Evolutionary conservation across 1,140 invertebrate species (phyloP).

Genomic region (Aradophagus sp.): DNA sequence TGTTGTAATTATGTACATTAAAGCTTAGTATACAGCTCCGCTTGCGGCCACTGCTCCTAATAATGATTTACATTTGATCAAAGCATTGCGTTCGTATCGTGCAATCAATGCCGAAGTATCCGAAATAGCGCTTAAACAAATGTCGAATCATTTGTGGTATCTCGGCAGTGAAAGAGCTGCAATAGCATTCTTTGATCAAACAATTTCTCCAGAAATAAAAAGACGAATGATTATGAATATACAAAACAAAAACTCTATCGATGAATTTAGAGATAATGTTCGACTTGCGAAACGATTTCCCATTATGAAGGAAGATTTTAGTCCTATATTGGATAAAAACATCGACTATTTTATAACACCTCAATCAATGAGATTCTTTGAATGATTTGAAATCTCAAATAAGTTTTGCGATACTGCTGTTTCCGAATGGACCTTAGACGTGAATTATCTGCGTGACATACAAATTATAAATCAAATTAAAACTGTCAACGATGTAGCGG

Average conservation of each 20-base stretch:
- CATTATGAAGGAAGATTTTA: background rate
- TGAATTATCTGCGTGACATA: no score
- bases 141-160: constrained; percentile 2
- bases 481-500: constrained; percentile 2
- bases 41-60: constrained; percentile 5
- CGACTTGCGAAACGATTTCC: constrained; percentile 3
- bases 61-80: constrained; percentile 2
- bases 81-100: background rate
- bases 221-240: constrained; percentile 3
- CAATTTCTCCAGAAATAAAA: constrained; percentile 8
- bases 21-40: constrained; percentile 54
- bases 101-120: background rate
- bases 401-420: constrained; percentile 1
- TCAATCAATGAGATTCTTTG: constrained; percentile 4
- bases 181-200: constrained; percentile 6
- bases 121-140: background rate
- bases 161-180: background rate
- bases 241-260: constrained; percentile 1
- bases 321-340: constrained; percentile 1
- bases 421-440: no score
- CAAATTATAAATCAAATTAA: constrained; percentile 1
- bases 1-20: constrained; percentile 12
- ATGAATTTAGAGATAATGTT: constrained; percentile 3
- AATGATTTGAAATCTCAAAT: constrained; percentile 4
- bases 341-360: constrained; percentile 7